These are phyloP conservation scores for Pogoniulus pusillus DNA, from an alignment of 2,797 vertebrate genomes.

Conservation along the genomic window DNA sequence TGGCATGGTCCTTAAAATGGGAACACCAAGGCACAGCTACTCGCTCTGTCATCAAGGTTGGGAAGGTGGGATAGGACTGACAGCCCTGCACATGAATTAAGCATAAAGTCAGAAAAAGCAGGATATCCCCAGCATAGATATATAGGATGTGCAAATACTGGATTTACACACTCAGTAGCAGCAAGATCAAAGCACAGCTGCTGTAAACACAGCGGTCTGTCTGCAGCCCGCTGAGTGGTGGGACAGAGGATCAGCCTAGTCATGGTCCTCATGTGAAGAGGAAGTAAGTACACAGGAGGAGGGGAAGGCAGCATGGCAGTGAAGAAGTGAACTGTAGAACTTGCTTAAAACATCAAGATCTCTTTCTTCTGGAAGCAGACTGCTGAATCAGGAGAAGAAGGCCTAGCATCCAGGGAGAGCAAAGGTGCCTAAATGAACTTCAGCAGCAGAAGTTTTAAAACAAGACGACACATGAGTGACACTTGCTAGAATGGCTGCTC, in stretches of 20 bases:
- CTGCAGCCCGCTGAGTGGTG: background rate
- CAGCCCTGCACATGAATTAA: background rate
- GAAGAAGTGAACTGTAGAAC: background rate
- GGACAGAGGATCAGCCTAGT: accelerated
- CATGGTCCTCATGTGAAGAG: accelerated
- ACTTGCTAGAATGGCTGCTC: accelerated
- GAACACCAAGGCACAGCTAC: background rate
- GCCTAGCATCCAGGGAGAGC: background rate
- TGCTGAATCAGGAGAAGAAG: background rate
- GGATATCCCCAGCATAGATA: background rate
- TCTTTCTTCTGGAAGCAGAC: background rate
- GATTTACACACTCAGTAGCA: background rate
- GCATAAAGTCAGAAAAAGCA: background rate
- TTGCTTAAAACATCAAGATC: background rate
- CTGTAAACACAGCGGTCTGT: accelerated
- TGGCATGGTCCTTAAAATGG: accelerated
- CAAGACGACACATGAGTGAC: accelerated
- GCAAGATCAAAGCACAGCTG: background rate
- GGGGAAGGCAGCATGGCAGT: background rate
- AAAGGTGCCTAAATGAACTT: background rate
- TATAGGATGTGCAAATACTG: accelerated
- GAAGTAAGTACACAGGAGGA: accelerated
- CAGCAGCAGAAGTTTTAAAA: background rate
- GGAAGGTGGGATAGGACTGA: accelerated
- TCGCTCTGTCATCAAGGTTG: background rate